Base-by-base conservation (phyloP, 2,888 invertebrate species). In the Acrocera orbiculus region DNA sequence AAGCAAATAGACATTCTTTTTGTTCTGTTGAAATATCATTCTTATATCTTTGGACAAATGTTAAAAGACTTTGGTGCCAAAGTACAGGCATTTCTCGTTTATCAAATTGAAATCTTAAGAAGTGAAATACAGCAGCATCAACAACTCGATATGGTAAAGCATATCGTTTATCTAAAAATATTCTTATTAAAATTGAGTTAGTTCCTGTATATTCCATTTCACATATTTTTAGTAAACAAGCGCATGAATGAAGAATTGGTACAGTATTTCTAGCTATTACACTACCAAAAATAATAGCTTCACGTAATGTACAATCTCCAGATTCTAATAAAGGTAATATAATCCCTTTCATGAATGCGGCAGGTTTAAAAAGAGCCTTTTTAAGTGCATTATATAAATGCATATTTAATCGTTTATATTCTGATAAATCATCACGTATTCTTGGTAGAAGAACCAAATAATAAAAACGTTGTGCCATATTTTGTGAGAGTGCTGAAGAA, bases 141-240 rank as follows among this genome's bases (percentile, higher is more conserved):
- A 96, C 73, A 2, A 93, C 96, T 47, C 86, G 69, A 57, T 83
- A 95, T 0, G 96, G 96, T 35, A 99, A 64, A 1, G 95, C 92
- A 65, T 98, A 98, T 54, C 95, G 92, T 61, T 98, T 98, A 53
- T 96, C 93, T 41, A 98, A 73, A 39, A 98, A 75, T 53, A 89
- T 81, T 39, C 92, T 67, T 35, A 98, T 66, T 53, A 98, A 90
- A 49, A 96, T 86, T 20, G 92, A 93, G 58, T 83, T 93, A 1
- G 95, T 87, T 3, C 96, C 96, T 16, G 79, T 82, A 52, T 93
- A 95, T 47, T 85, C 87, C 93, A 96, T 93, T 64, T 93, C 92
- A 26, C 93, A 92, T 37, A 98, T 85, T 64, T 90, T 87, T 17
- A 93, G 62, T 51, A 98, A 72, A 17, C 93, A 90, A 3, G 95